Conservation (phyloP, 2,113 vertebrate species). For the Myiagra hebetior region DNA sequence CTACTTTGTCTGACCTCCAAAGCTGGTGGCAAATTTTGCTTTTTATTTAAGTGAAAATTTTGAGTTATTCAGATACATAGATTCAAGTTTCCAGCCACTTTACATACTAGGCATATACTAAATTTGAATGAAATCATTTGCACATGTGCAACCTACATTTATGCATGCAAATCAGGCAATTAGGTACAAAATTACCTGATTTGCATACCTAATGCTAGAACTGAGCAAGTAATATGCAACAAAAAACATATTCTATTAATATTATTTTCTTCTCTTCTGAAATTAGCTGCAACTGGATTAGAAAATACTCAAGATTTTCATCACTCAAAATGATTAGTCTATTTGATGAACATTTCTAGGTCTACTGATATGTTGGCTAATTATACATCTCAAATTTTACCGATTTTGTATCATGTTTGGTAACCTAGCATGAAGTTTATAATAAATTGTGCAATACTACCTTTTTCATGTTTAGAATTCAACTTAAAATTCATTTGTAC, state of each 20-base stretch:
- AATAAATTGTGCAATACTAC: background rate
- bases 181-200: constrained; percentile 59
- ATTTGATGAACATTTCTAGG: constrained; percentile 1
- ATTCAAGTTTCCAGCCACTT: constrained; percentile 12
- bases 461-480: background rate
- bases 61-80: background rate
- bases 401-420: background rate
- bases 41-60: background rate
- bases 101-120: constrained; percentile 22
- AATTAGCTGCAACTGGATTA: constrained; percentile 46
- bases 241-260: constrained; percentile 54
- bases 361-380: background rate
- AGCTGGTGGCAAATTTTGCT: background rate
- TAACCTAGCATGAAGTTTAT: background rate
- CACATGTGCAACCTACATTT: constrained; percentile 57
- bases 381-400: background rate
- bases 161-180: constrained; percentile 64
- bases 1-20: background rate
- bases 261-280: constrained; percentile 54
- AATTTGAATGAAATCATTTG: constrained; percentile 60
- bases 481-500: background rate
- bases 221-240: constrained; percentile 21
- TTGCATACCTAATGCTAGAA: constrained; percentile 58
- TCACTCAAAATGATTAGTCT: background rate
- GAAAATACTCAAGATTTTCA: constrained; percentile 22